These are phyloP conservation scores for Plebejus argus DNA, from an alignment of 2,888 invertebrate species.

Conservation along the genomic window DNA sequence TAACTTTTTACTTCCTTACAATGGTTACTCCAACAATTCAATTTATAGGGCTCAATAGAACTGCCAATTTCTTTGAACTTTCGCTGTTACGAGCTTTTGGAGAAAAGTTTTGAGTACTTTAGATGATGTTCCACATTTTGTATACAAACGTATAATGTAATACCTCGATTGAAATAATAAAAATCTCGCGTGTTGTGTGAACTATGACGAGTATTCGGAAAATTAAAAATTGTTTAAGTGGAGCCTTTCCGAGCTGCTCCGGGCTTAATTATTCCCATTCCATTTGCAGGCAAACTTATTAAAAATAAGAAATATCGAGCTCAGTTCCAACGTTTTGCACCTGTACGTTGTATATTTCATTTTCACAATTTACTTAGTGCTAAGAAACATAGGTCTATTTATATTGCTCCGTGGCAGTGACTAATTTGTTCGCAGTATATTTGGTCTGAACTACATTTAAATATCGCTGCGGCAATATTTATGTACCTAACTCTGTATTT, in stretches of 20 bases:
- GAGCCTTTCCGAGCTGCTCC: constrained; percentile 39
- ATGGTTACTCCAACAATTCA: background rate
- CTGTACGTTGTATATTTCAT: constrained; percentile 29
- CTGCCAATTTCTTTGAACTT: constrained; percentile 43
- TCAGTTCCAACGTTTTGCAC: constrained; percentile 1
- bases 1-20: background rate
- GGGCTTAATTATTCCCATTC: constrained; percentile 42
- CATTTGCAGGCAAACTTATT: constrained; percentile 36
- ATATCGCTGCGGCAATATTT: constrained; percentile 41
- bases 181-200: constrained; percentile 39
- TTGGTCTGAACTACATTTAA: constrained; percentile 49
- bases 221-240: constrained; percentile 47
- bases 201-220: constrained; percentile 44
- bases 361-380: constrained; percentile 34
- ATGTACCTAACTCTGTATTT: constrained; percentile 37
- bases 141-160: constrained; percentile 4
- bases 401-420: constrained; percentile 52
- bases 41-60: constrained; percentile 21
- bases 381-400: constrained; percentile 53
- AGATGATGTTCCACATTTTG: constrained; percentile 38
- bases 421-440: constrained; percentile 53
- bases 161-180: constrained; percentile 34
- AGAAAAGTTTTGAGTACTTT: constrained; percentile 68
- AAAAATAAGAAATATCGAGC: constrained; percentile 29
- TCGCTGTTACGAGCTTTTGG: constrained; percentile 57